Base-by-base conservation (phyloP, 1,140 invertebrate species). In the Tenebrio molitor region DNA sequence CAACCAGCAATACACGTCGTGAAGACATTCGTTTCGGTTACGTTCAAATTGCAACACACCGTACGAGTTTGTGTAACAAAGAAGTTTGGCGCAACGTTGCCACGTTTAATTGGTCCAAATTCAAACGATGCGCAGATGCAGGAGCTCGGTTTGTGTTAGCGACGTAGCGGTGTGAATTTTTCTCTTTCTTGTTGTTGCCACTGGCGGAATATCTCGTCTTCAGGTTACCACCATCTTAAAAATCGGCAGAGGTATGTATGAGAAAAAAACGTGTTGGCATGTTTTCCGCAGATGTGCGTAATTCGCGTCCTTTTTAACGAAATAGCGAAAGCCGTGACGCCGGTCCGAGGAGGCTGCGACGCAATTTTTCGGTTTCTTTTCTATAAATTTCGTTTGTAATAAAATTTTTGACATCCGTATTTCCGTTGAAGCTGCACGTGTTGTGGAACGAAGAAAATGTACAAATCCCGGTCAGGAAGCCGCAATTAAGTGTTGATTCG, bases 101-200 rank as follows among this genome's bases (percentile, higher is more conserved):
- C 50, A 29, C 10, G 14, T 15, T 15, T 58, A 10, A n/a, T 15
- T 15, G 50, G 50, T 58, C 50, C 50, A 29, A 33, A 29, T 58
- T 58, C 23, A 15, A 29, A 29, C 50, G 50, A 14, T 29, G 64
- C 64, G 64, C 64, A 66, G 64, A 15, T 66, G 64, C 64, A 66
- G 64, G 36, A 66, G 29, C 12, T 58, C 15, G 1, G n/a, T 42
- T 42, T 66, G 12, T 65, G 36, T 23, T 66, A 39, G 33, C 36
- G 42, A 66, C 64, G 64, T 42, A 66, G 39, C 50, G 8, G 46
- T 21, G 29, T 39, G 17, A 12, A 53, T 63, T 63, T 72, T 62
- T 73, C 65, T 69, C 66, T 69, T 69, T 72, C 63, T 62, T 19
- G 23, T 50, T 29, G 41, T 73, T 73, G 66, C 66, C 66, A 41